Percentiles rank a stretch among this genome's conserved stretches.
Conservation (phyloP, 2,113 vertebrate genomes). For the Corvus cornix region DNA sequence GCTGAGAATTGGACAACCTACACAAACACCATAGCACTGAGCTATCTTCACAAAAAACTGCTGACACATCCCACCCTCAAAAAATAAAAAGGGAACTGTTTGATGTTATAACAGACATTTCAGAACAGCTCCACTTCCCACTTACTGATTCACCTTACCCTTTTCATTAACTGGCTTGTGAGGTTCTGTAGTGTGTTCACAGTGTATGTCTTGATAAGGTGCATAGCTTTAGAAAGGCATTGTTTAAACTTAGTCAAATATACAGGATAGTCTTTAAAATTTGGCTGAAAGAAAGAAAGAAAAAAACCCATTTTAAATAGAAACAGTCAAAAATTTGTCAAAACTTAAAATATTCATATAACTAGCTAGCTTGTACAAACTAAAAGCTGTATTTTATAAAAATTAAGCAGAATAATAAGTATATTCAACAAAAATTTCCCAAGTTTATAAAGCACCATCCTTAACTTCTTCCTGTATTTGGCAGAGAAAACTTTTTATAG, state of each 20-base stretch:
- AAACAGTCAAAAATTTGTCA: not conserved
- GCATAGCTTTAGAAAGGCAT: slow-evolving; percentile 96
- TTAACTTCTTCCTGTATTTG: not conserved
- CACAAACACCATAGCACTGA: not conserved
- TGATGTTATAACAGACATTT: not conserved
- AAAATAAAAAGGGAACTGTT: not conserved
- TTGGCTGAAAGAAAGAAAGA: slow-evolving; percentile 81
- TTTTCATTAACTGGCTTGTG: slow-evolving; percentile 90
- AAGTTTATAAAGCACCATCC: not conserved
- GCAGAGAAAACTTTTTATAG: not conserved
- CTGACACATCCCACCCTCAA: not conserved
- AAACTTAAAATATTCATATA: not conserved
- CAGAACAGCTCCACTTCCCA: not conserved
- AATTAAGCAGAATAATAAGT: not conserved
- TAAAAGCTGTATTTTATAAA: not conserved
- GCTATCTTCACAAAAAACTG: not conserved
- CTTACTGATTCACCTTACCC: slow-evolving; percentile 78
- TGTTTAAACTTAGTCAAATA: slow-evolving; percentile 93
- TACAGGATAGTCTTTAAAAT: slow-evolving; percentile 95
- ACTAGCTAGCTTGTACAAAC: not conserved
- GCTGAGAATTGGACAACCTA: not conserved
- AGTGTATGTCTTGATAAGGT: slow-evolving; percentile 92
- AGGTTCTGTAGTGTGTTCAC: slow-evolving; percentile 94
- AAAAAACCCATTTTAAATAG: not conserved
- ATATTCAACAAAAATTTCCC: not conserved